phyloP scores from a whole-genome alignment of 2,888 invertebrate species.

The Acleris emargana region DNA sequence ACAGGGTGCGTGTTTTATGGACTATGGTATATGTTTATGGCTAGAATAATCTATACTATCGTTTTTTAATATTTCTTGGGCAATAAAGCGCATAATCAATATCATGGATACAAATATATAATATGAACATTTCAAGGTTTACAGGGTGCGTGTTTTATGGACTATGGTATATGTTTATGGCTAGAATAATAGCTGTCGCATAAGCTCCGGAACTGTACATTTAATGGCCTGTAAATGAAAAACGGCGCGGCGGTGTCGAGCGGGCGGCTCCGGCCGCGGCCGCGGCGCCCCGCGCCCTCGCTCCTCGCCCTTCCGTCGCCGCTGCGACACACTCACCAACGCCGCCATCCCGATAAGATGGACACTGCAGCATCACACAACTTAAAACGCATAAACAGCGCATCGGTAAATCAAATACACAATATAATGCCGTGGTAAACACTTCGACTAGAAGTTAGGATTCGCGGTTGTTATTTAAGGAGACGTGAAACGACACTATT shows the following conservation, averaged over 20 bases:
- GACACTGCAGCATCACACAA: too few relatives aligned
- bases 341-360: slow-evolving; percentile 4
- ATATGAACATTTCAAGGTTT: slow-evolving; percentile 39
- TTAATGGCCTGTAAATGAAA: slow-evolving; percentile 74
- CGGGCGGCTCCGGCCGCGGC: slow-evolving; percentile 41
- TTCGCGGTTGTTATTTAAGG: too few relatives aligned
- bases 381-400: too few relatives aligned
- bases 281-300: slow-evolving; percentile 32
- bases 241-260: slow-evolving; percentile 55
- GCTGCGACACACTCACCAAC: slow-evolving; percentile 33
- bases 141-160: slow-evolving; percentile 43
- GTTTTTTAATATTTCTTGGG: too few relatives aligned
- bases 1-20: slow-evolving; percentile 43
- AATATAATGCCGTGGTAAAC: too few relatives aligned
- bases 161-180: slow-evolving; percentile 59
- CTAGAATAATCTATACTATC: slow-evolving; percentile 60
- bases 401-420: too few relatives aligned
- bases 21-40: slow-evolving; percentile 59
- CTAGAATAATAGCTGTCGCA: slow-evolving; percentile 58
- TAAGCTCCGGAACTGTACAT: slow-evolving; percentile 56
- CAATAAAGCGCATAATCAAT: slow-evolving; percentile 6
- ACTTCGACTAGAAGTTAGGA: too few relatives aligned
- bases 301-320: slow-evolving; percentile 56
- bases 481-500: too few relatives aligned
- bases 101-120: slow-evolving; percentile 35